Evolutionary conservation across 2,888 invertebrate genomes (phyloP).

Genomic region (Tachystola acroxantha): DNA sequence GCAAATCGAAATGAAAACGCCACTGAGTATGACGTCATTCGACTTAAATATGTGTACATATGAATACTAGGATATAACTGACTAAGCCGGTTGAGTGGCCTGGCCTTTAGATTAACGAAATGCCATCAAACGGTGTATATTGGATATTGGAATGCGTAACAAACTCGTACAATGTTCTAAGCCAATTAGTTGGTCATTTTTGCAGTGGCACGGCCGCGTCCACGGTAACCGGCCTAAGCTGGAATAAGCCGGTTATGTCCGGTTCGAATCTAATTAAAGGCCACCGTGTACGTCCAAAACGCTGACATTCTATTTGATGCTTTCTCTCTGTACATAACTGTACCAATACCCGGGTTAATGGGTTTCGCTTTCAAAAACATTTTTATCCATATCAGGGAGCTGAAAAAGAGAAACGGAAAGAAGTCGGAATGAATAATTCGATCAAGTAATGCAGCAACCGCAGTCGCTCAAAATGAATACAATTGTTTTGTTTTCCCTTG

Average conservation of each 20-base stretch:
- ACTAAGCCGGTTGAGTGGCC: slow-evolving; percentile 15
- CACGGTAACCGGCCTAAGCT: slow-evolving; percentile 60
- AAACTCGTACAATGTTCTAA: slow-evolving; percentile 57
- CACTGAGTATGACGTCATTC: no score
- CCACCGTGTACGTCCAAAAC: slow-evolving; percentile 61
- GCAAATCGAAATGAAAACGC: no score
- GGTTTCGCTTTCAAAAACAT: slow-evolving; percentile 45
- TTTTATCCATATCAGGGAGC: slow-evolving; percentile 15
- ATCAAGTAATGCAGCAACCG: slow-evolving; percentile 68
- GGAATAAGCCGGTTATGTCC: slow-evolving; percentile 72
- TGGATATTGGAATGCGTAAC: slow-evolving; percentile 67
- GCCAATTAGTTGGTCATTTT: slow-evolving; percentile 76
- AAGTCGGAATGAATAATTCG: slow-evolving; percentile 59
- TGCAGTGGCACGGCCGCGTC: slow-evolving; percentile 60
- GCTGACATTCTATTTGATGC: slow-evolving; percentile 66
- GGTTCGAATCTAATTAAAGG: slow-evolving; percentile 75
- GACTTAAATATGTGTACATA: no score
- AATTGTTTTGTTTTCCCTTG: slow-evolving; percentile 71
- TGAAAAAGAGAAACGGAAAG: slow-evolving; percentile 27
- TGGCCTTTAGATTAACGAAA: slow-evolving; percentile 49
- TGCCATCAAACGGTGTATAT: slow-evolving; percentile 56
- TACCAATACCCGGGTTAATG: slow-evolving; percentile 53
- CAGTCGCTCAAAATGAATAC: slow-evolving; percentile 69
- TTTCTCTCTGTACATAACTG: slow-evolving; percentile 49
- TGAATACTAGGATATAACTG: background rate